Evolutionary conservation across 2,113 vertebrate genomes (phyloP), one percentile per base, ranked within the genome.

Genomic region (Ancistrus triradiatus): DNA sequence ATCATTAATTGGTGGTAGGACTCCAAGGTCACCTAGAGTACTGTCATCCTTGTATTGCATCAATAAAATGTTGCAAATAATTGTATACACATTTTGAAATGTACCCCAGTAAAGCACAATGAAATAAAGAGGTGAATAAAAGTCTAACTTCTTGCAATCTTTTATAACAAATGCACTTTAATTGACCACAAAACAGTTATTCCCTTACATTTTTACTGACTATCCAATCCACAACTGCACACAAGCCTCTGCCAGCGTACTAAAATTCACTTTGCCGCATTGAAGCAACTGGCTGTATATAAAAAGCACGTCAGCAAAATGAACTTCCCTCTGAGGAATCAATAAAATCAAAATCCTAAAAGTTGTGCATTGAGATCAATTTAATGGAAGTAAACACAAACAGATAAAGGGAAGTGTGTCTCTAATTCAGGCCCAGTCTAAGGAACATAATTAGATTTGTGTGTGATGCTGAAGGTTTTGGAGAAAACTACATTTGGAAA

Each of bases 271-370:
- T 48, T 44, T 14, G 33, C 59, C 22, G 21, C 51, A 55, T 7
- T 11, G 13, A 50, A 33, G 24, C 15, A 49, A 49, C 6, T 18
- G 15, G 15, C 40, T 51, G 6, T 37, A 19, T 13, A 40, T 11
- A 19, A 63, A 44, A 7, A 70, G 47, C 18, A 24, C 10, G 35
- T 70, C 68, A 59, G 68, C 61, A 70, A 40, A 59, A 65, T 1
- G 6, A 11, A 55, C 59, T 37, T 59, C 38, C 48, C 37, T 59
- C 38, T 10, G 14, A 65, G 40, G 48, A 65, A 44, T 44, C 43
- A 17, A 59, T 42, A 33, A 37, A 66, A 71, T 60, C 27, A 49
- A 70, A 48, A 47, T 64, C 37, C 49, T 37, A 13, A 14, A 17
- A 37, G 44, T 25, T 38, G 17, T 33, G 55, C 22, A 38, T 0